Conservation (phyloP, 2,888 invertebrate species). For the Alentia gelatinosa region DNA sequence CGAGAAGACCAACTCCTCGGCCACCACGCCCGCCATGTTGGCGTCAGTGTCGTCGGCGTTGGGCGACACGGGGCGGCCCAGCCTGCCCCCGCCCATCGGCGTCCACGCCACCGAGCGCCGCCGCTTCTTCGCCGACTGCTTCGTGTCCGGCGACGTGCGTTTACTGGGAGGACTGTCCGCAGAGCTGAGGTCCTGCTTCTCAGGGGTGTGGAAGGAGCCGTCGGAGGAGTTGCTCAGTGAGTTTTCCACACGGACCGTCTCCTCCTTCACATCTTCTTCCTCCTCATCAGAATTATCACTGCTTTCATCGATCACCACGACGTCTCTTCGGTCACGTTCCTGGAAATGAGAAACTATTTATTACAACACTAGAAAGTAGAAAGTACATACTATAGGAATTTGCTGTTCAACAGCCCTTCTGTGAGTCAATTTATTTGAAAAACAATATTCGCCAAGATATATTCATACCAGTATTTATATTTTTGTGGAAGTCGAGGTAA, state of each 20-base stretch:
- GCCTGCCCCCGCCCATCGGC: neutral
- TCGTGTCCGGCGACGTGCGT: neutral
- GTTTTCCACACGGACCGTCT: neutral
- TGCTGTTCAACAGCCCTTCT: too few species aligned
- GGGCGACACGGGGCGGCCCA: slow-evolving; percentile 20
- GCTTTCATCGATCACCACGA: neutral
- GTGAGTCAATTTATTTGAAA: too few species aligned
- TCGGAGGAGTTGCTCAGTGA: neutral
- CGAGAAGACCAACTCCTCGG: slow-evolving; percentile 36
- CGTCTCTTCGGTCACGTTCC: too few species aligned
- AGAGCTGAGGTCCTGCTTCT: neutral
- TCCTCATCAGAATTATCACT: too few species aligned
- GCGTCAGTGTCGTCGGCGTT: neutral
- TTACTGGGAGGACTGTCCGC: neutral
- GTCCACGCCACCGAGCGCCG: slow-evolving; percentile 43
- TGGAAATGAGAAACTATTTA: too few species aligned
- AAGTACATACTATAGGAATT: too few species aligned
- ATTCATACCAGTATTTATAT: too few species aligned
- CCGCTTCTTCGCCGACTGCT: neutral
- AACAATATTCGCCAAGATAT: too few species aligned
- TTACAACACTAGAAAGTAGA: too few species aligned
- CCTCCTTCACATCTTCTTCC: too few species aligned
- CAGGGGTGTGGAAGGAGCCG: neutral
- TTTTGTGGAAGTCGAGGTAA: too few species aligned
- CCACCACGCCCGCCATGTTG: neutral